Evolutionary conservation across 2,113 vertebrate species (phyloP).

Genomic region (Otolemur garnettii): DNA sequence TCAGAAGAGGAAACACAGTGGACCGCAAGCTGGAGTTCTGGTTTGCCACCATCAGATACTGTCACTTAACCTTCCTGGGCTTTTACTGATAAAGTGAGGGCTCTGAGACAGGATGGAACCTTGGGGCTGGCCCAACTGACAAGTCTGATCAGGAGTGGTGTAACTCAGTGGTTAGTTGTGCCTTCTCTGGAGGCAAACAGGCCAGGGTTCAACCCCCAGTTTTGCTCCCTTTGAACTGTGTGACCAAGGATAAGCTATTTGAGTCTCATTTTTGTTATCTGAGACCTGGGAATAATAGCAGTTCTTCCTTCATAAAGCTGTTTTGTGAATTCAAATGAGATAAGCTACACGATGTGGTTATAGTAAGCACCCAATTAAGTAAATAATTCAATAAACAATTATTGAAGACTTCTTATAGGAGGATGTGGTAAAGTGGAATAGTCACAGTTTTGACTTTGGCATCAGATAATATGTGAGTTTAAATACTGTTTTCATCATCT

Average conservation of each 20-base stretch:
- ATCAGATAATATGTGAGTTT: neutral
- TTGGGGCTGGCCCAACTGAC: neutral
- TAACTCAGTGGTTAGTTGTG: neutral
- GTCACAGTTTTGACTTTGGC: neutral
- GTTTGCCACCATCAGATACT: neutral
- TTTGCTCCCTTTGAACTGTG: neutral
- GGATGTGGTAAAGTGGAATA: neutral
- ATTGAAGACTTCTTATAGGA: neutral
- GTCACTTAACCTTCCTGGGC: neutral
- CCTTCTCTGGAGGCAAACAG: neutral
- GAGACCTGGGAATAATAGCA: neutral
- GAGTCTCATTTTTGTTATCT: neutral
- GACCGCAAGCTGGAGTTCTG: neutral
- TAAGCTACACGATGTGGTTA: neutral
- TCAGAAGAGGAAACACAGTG: neutral
- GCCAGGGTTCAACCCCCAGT: neutral
- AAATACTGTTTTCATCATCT: constrained; percentile 22
- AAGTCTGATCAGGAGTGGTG: neutral
- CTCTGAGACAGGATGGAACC: neutral
- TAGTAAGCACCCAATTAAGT: neutral
- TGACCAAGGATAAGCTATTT: neutral
- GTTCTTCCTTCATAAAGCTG: neutral
- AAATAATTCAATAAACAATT: neutral
- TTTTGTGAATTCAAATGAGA: neutral
- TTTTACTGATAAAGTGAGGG: neutral